Percentiles rank a stretch among this genome's conserved stretches.
These are phyloP conservation scores for Odontomachus brunneus DNA, from an alignment of 1,140 invertebrate species.

Conservation along the genomic window DNA sequence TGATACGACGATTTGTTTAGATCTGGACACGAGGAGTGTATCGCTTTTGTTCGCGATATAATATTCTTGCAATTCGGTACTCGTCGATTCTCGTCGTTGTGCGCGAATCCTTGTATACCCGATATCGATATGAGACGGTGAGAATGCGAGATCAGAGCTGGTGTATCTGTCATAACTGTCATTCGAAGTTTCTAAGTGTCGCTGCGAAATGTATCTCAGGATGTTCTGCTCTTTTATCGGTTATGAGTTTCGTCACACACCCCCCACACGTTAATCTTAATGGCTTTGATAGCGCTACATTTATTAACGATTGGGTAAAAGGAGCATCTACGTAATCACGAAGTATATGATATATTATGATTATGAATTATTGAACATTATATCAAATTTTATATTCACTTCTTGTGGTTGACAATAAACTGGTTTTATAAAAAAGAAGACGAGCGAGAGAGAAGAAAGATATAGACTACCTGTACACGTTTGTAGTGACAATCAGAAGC, in stretches of 20 bases:
- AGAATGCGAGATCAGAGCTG: conserved; percentile 34
- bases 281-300: conserved; percentile 69
- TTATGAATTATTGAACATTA: conserved; percentile 82
- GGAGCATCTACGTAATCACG: conserved; percentile 70
- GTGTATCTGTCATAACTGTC: conserved; percentile 32
- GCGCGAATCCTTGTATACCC: conserved; percentile 29
- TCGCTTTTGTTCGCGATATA: not conserved
- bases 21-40: not conserved
- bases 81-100: conserved; percentile 18
- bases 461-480: not conserved
- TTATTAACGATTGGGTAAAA: conserved; percentile 72
- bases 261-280: conserved; percentile 63
- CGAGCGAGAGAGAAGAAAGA: not conserved
- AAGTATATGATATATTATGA: conserved; percentile 77
- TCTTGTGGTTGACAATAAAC: conserved; percentile 83
- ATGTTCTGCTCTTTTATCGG: conserved; percentile 65
- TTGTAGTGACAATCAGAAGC: conserved; percentile 5
- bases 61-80: conserved; percentile 35
- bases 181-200: conserved; percentile 52
- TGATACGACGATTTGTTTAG: conserved; percentile 18
- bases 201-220: conserved; percentile 68
- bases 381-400: conserved; percentile 84
- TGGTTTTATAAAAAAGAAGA: conserved; percentile 80
- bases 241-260: conserved; percentile 63
- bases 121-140: conserved; percentile 9